phyloP scores from a whole-genome alignment of 2,888 invertebrate species.

The Lissonota sp. region DNA sequence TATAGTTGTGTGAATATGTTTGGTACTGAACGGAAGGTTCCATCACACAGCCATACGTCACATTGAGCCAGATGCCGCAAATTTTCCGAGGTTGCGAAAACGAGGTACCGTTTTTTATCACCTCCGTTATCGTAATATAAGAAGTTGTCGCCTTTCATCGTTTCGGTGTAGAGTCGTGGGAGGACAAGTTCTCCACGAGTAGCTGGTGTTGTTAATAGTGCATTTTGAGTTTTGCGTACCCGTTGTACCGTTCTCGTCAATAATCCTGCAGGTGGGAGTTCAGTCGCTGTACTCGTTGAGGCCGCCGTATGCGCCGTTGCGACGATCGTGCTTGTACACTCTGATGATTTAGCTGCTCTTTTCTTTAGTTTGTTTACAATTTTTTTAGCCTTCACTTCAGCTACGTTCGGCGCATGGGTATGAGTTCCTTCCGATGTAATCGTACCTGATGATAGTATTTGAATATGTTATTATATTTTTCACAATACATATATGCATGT shows the following conservation, averaged over 20 bases:
- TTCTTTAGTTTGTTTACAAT: background rate
- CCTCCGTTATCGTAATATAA: constrained; percentile 14
- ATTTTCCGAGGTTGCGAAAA: constrained; percentile 31
- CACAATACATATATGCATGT: background rate
- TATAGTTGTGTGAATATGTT: constrained; percentile 45
- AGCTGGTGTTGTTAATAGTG: constrained; percentile 5
- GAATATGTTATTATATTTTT: constrained; percentile 1
- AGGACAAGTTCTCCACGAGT: constrained; percentile 12
- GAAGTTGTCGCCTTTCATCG: background rate
- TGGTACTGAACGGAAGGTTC: constrained; percentile 51
- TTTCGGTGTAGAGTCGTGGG: constrained; percentile 3
- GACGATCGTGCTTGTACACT: no score
- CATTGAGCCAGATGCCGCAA: constrained; percentile 11
- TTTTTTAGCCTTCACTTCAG: background rate
- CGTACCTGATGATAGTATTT: background rate
- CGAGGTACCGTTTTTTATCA: constrained; percentile 22
- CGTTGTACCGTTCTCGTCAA: constrained; percentile 27
- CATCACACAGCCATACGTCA: constrained; percentile 49
- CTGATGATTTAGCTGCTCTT: background rate
- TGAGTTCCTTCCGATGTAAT: background rate
- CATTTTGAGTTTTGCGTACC: background rate
- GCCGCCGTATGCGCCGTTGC: no score
- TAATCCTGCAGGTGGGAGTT: no score
- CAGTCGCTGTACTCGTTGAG: no score
- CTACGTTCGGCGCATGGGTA: background rate